Evolutionary conservation across 2,888 invertebrate genomes (phyloP).

Genomic region (Chrysotoxum bicinctum): DNA sequence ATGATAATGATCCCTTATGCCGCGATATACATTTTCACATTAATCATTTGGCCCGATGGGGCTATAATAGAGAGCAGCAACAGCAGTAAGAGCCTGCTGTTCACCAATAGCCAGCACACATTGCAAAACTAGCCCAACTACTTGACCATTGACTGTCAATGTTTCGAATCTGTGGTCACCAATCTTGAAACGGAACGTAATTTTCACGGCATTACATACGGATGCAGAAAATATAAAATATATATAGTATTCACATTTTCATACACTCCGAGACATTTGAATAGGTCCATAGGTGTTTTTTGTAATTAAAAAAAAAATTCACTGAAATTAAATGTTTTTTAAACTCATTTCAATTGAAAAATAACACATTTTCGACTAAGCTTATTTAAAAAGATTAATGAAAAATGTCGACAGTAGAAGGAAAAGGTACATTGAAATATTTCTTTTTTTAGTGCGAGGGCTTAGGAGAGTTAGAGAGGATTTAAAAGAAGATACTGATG

Average conservation of each 20-base stretch:
- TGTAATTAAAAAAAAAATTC: too few species aligned
- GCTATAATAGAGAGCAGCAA: neutral
- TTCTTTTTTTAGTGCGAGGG: too few species aligned
- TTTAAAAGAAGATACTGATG: too few species aligned
- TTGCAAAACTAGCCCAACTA: conserved; percentile 48
- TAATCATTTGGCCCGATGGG: conserved; percentile 53
- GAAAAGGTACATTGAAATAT: too few species aligned
- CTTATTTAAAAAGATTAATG: too few species aligned
- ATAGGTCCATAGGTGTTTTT: neutral
- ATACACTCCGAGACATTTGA: neutral
- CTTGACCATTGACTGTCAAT: conserved; percentile 70
- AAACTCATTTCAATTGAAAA: too few species aligned
- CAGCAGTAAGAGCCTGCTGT: neutral
- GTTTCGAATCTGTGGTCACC: conserved; percentile 58
- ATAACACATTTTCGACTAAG: too few species aligned
- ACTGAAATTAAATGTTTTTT: too few species aligned
- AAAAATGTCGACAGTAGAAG: too few species aligned
- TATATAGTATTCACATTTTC: neutral
- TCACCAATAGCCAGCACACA: neutral
- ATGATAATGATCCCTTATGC: conserved; percentile 66
- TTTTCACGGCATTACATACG: conserved; percentile 32
- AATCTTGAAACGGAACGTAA: conserved; percentile 58
- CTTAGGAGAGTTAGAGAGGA: too few species aligned
- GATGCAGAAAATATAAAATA: neutral
- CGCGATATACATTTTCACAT: conserved; percentile 49